phyloP scores from a whole-genome alignment of 2,888 invertebrate species.

The Oscheius sp. region DNA sequence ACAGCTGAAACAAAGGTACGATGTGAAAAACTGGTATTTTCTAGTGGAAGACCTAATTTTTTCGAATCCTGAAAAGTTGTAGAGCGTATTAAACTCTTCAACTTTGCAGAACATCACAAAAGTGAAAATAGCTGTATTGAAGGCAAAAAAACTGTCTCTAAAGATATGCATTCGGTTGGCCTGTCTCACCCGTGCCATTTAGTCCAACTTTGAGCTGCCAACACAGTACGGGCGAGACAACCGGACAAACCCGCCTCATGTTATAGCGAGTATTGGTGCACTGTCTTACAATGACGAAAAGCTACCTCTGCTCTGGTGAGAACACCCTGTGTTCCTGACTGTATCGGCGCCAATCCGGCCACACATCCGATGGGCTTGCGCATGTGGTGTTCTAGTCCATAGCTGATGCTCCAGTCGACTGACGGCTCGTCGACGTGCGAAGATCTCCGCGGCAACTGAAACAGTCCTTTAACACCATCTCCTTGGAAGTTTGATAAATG shows the following conservation, averaged over 20 bases:
- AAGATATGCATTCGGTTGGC: no score
- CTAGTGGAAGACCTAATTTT: neutral
- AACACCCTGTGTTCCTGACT: slow-evolving; percentile 4
- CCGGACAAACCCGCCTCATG: no score
- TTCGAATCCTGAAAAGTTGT: neutral
- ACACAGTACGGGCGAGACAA: no score
- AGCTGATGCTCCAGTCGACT: slow-evolving; percentile 31
- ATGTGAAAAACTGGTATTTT: neutral
- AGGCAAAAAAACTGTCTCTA: no score
- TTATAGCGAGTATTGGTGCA: no score
- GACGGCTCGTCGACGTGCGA: slow-evolving; percentile 31
- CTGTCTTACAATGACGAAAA: no score
- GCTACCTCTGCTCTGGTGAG: slow-evolving; percentile 23
- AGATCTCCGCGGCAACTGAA: slow-evolving; percentile 30
- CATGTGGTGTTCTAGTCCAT: slow-evolving; percentile 27
- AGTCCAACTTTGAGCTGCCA: no score
- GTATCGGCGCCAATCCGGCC: slow-evolving; percentile 20
- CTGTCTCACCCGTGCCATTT: no score
- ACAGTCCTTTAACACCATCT: neutral
- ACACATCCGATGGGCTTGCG: slow-evolving; percentile 13
- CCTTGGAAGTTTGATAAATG: neutral
- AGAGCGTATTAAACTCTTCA: no score
- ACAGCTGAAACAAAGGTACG: slow-evolving; percentile 11
- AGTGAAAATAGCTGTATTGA: no score
- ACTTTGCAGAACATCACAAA: no score